Evolutionary conservation across 2,888 invertebrate genomes (phyloP).

Genomic region (Patella ulyssiponensis): DNA sequence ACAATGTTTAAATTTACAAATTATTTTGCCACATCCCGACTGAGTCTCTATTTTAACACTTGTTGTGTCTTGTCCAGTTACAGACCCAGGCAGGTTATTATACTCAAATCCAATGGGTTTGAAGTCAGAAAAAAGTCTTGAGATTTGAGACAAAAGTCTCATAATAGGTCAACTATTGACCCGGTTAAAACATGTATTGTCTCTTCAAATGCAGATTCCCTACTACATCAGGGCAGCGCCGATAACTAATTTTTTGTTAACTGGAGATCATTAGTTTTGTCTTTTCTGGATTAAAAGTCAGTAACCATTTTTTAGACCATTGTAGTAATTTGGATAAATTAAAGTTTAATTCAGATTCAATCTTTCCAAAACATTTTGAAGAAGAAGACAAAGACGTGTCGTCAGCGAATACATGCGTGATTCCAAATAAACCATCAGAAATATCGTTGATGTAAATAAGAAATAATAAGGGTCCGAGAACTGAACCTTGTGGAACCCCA

Average conservation of each 20-base stretch:
- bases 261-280: background rate
- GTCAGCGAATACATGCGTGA: background rate
- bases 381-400: background rate
- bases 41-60: no score
- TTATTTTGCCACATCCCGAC: no score
- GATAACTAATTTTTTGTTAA: background rate
- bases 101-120: no score
- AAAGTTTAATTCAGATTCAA: background rate
- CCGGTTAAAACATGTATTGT: no score
- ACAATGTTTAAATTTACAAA: no score
- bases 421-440: background rate
- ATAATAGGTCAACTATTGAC: no score
- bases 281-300: background rate
- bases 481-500: background rate
- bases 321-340: background rate
- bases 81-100: no score
- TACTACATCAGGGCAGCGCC: no score
- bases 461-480: background rate
- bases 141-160: no score
- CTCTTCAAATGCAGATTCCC: no score
- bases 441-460: conserved; percentile 10
- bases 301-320: background rate
- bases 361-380: background rate
- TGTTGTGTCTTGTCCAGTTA: no score
- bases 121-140: no score